Conservation (phyloP, 1,140 invertebrate species). For the Sweltsa coloradensis region DNA sequence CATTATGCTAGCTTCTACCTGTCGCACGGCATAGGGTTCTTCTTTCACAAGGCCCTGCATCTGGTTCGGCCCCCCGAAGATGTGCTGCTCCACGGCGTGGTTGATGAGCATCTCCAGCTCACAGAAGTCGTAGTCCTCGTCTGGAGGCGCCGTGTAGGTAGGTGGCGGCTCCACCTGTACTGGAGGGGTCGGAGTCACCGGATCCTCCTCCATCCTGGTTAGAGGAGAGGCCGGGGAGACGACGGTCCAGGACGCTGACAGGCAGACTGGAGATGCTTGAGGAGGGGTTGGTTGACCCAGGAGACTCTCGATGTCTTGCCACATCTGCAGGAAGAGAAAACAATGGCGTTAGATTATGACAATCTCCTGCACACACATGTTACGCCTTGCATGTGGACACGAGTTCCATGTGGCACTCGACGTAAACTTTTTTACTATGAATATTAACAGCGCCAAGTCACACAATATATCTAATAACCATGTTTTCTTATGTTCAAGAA, state of each 20-base stretch:
- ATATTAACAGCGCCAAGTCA: too few species aligned
- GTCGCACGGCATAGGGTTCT: not conserved
- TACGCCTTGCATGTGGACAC: too few species aligned
- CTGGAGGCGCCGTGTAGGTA: conserved; percentile 2
- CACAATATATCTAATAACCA: too few species aligned
- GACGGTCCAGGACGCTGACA: conserved; percentile 10
- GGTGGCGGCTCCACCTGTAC: not conserved
- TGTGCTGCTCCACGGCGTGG: conserved; percentile 31
- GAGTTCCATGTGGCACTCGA: too few species aligned
- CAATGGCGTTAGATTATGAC: too few species aligned
- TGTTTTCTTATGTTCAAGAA: too few species aligned
- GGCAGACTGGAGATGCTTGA: conserved; percentile 21
- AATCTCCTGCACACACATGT: too few species aligned
- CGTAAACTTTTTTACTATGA: too few species aligned
- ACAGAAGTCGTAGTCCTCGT: conserved; percentile 30
- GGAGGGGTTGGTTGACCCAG: conserved; percentile 26
- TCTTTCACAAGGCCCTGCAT: not conserved
- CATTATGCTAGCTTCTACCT: too few species aligned
- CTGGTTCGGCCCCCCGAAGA: too few species aligned
- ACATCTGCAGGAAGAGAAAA: conserved; percentile 30
- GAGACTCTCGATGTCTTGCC: conserved; percentile 38
- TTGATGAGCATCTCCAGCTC: conserved; percentile 35
- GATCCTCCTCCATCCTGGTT: conserved; percentile 4
- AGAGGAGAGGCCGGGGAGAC: too few species aligned
- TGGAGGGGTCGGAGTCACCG: not conserved